Conservation (phyloP, 2,888 invertebrate species). For the Thysanoteuthis rhombus region DNA sequence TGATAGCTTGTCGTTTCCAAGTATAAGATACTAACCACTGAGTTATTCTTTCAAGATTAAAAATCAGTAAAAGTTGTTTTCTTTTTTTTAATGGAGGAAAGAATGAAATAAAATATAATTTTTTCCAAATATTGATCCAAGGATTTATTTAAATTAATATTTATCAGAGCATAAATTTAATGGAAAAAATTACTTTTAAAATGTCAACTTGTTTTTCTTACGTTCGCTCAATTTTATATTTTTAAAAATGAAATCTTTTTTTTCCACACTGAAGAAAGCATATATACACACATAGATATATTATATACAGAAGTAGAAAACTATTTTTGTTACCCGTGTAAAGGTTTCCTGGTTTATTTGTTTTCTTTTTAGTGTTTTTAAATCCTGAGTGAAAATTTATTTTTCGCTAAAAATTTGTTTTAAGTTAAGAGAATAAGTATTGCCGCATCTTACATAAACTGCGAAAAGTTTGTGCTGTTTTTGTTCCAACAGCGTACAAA, state of each 20-base stretch:
- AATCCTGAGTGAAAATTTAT: no score
- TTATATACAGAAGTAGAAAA: no score
- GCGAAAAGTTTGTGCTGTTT: neutral
- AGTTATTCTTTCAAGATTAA: neutral
- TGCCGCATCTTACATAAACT: neutral
- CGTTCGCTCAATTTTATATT: neutral
- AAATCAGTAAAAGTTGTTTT: neutral
- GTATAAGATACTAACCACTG: neutral
- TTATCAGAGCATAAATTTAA: neutral
- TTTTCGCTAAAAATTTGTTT: no score
- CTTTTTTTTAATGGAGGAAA: no score
- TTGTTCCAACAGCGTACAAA: no score
- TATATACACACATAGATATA: no score
- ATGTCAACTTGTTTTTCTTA: neutral
- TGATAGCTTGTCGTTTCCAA: neutral
- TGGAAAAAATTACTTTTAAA: no score
- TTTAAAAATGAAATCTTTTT: no score
- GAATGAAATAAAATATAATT: no score
- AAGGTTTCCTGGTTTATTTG: neutral
- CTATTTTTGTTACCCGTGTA: no score
- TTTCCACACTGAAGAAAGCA: no score
- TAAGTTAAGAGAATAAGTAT: neutral
- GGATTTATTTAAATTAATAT: neutral
- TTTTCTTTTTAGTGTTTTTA: neutral
- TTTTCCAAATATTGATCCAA: no score